A percentile compares a stretch with the other conserved stretches of the same genome.
These are phyloP conservation scores for Cataglyphis cursor DNA, from an alignment of 2,888 invertebrate genomes.

Conservation along the genomic window DNA sequence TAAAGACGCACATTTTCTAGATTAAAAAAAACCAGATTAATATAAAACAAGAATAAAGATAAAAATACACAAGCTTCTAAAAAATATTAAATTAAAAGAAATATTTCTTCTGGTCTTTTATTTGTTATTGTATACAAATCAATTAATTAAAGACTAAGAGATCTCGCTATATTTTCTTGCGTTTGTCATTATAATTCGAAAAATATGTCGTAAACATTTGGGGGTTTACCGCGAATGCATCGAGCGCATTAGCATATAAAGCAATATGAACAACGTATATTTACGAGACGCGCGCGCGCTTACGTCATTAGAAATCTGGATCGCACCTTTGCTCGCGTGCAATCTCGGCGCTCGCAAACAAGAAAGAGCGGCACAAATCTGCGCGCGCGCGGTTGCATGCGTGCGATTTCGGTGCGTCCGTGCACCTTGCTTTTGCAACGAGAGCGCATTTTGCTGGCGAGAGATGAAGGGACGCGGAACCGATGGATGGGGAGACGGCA, in stretches of 20 bases:
- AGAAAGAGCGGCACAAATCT: conserved; percentile 2
- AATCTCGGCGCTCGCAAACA: conserved; percentile 16
- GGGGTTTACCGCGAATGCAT: not conserved
- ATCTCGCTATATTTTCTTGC: not conserved
- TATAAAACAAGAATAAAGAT: not conserved
- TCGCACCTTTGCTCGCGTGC: conserved; percentile 57
- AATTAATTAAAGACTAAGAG: not conserved
- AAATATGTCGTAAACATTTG: not conserved
- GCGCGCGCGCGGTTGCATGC: conserved; percentile 20
- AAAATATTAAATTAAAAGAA: too few species aligned
- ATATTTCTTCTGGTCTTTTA: not conserved
- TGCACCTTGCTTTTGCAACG: conserved; percentile 25
- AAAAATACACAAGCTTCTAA: not conserved
- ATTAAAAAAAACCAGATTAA: not conserved
- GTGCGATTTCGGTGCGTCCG: conserved; percentile 32
- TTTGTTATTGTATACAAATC: not conserved
- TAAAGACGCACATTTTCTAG: not conserved
- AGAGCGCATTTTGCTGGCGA: conserved; percentile 15
- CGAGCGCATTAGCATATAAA: not conserved
- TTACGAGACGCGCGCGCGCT: not conserved
- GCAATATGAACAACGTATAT: not conserved
- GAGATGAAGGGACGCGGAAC: conserved; percentile 34
- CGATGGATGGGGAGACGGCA: conserved; percentile 52
- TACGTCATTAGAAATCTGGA: conserved; percentile 48
- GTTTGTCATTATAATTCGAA: not conserved